Evolutionary conservation across 1,140 invertebrate genomes (phyloP), one percentile per base, ranked within the genome.

Genomic region (Drosophila nebulosa): DNA sequence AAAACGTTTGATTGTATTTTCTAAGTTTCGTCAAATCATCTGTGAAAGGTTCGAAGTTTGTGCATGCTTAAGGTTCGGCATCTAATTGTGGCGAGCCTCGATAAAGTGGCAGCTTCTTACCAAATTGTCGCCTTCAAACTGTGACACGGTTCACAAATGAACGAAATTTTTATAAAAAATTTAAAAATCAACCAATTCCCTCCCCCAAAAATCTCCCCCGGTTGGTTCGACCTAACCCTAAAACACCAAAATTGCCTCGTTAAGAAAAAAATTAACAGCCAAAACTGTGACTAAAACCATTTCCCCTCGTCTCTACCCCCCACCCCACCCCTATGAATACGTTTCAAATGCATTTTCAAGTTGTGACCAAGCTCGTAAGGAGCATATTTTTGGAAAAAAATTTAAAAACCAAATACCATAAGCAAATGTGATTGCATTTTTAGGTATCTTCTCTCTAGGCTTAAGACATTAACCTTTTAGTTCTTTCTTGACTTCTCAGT

Each of bases 11-110:
- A 55, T 67, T 65, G 24, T 50, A 12, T 26, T 12, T 46, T 21
- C 2, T 85, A 74, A 86, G 78, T 78, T 86, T 85, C 81, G 81
- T 85, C 81, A 85, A 85, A 85, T 64, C 79, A 62, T 85, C 81
- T 85, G 81, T 85, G 81, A 85, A 52, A 64, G 56, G 66, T 60
- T 27, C 14, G 27, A 58, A 58, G 66, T 56, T 24, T 42, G n/a
- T 21, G 21, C 10, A n/a, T n/a, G 12, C 36, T 51, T 24, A 14
- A 7, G 14, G 16, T 52, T 58, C 35, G 14, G 22, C 35, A 4
- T n/a, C 10, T 32, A 2, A 14, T 2, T 42, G 5, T 18, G 6
- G 39, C 18, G 18, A 22, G 52, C 27, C 5, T 46, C 4, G 12
- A 6, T 36, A 14, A 36, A 51, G 51, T 21, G 39, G 10, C 35